These are phyloP conservation scores for Harmothoe impar DNA, from an alignment of 2,888 invertebrate species.

Conservation along the genomic window DNA sequence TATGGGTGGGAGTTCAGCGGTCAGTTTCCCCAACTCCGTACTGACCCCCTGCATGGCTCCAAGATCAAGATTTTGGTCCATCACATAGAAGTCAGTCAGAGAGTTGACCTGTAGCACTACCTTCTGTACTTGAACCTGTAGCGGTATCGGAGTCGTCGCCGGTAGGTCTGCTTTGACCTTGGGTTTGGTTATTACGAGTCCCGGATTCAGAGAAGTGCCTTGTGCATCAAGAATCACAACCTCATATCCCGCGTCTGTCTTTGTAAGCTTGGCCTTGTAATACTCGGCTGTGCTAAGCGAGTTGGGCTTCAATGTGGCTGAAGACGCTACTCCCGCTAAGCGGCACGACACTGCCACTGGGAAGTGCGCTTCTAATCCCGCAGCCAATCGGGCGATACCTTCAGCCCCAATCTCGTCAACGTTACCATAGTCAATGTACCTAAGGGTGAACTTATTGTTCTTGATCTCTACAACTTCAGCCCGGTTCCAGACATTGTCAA, in stretches of 20 bases:
- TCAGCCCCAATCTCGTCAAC: not conserved
- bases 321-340: not conserved
- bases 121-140: not conserved
- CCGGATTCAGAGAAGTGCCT: not conserved
- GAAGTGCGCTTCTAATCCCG: not conserved
- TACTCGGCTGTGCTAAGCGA: not conserved
- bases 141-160: not conserved
- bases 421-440: conserved; percentile 17
- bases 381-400: not conserved
- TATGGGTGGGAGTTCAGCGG: not conserved
- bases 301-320: not conserved
- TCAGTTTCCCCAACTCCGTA: not conserved
- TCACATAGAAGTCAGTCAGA: conserved; percentile 5
- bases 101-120: not conserved
- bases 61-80: not conserved
- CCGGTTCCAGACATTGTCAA: conserved; percentile 3
- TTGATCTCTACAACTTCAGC: not conserved
- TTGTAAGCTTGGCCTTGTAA: not conserved
- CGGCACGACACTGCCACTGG: not conserved
- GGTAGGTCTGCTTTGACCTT: not conserved
- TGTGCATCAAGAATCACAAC: not conserved
- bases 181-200: not conserved
- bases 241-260: not conserved
- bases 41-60: not conserved
- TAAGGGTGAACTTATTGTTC: not conserved